Percentiles rank a stretch among this genome's conserved stretches.
These are phyloP conservation scores for Apteryx owenii DNA, from an alignment of 2,113 vertebrate species.

Conservation along the genomic window DNA sequence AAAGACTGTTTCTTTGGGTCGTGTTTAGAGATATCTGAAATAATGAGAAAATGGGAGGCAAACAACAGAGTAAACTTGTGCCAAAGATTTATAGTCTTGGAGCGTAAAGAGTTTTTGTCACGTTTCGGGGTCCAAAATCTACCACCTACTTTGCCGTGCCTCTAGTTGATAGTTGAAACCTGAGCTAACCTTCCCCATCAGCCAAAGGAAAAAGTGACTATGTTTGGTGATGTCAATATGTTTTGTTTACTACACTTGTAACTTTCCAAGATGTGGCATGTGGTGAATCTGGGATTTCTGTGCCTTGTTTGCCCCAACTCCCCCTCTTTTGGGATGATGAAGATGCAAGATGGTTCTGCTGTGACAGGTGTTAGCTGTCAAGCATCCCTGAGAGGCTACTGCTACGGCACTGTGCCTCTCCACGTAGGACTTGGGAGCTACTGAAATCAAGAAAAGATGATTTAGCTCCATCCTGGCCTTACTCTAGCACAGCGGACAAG, in stretches of 20 bases:
- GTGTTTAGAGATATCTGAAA: not conserved
- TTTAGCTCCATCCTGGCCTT: not conserved
- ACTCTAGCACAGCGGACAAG: not conserved
- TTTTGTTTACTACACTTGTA: not conserved
- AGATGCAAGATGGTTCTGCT: not conserved
- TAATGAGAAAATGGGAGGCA: not conserved
- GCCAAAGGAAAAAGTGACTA: not conserved
- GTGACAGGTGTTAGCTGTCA: rapidly evolving
- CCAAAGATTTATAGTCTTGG: not conserved
- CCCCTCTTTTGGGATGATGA: not conserved
- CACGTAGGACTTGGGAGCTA: not conserved
- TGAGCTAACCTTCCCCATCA: not conserved
- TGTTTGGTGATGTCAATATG: rapidly evolving
- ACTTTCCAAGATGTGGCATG: not conserved
- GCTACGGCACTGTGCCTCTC: not conserved
- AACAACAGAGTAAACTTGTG: not conserved
- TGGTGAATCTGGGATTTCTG: not conserved
- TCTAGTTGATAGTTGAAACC: not conserved
- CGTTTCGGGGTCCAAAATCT: not conserved
- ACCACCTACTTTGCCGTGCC: not conserved
- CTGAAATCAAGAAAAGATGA: not conserved
- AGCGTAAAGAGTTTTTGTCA: not conserved
- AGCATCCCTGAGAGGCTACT: not conserved
- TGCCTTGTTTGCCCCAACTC: not conserved
- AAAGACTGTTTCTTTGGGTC: not conserved